Evolutionary conservation across 2,888 invertebrate species (phyloP).

Genomic region (Aleiodes alternator): DNA sequence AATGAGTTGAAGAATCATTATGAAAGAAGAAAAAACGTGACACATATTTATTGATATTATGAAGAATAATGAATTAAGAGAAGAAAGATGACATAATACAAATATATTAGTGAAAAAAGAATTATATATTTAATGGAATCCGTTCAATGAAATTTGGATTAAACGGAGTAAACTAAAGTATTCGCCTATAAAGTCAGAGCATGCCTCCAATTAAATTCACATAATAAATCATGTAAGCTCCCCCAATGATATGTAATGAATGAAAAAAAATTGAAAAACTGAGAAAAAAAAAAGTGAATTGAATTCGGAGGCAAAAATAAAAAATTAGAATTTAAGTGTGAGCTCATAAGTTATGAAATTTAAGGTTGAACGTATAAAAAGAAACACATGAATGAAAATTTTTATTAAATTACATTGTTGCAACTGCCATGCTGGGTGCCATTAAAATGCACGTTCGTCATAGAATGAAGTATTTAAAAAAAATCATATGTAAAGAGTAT

Average conservation of each 20-base stretch:
- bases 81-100: conserved; percentile 32
- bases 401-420: conserved; percentile 73
- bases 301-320: conserved; percentile 26
- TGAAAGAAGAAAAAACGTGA: conserved; percentile 25
- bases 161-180: conserved; percentile 54
- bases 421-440: conserved; percentile 75
- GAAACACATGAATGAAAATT: conserved; percentile 52
- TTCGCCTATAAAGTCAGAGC: conserved; percentile 57
- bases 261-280: conserved; percentile 16
- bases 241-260: background rate
- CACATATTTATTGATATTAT: conserved; percentile 38
- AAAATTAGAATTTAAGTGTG: conserved; percentile 33
- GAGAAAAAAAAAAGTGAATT: conserved; percentile 21
- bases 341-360: conserved; percentile 27
- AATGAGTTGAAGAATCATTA: conserved; percentile 1
- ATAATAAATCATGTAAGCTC: conserved; percentile 9
- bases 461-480: conserved; percentile 55
- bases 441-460: conserved; percentile 70
- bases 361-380: conserved; percentile 45
- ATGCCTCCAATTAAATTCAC: conserved; percentile 32
- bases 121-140: conserved; percentile 32
- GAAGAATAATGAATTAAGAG: conserved; percentile 2
- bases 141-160: conserved; percentile 38
- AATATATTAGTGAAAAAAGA: conserved; percentile 30
- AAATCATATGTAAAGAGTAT: conserved; percentile 15